phyloP scores from a whole-genome alignment of 2,888 invertebrate genomes.

The Meliscaeva auricollis region DNA sequence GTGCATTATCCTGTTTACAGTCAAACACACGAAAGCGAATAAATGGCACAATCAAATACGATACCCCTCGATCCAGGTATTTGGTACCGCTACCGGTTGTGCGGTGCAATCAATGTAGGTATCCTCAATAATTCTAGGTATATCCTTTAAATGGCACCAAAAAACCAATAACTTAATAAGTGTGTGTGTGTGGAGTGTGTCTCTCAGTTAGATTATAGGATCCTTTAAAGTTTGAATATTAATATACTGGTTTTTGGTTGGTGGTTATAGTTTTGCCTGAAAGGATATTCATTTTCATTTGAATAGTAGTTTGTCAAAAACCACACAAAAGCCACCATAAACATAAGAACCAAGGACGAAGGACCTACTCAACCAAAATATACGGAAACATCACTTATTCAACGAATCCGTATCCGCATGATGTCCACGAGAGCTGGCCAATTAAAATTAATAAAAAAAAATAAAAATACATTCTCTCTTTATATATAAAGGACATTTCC shows the following conservation, averaged over 20 bases:
- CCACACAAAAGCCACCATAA: constrained; percentile 44
- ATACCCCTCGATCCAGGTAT: constrained; percentile 7
- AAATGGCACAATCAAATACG: constrained; percentile 58
- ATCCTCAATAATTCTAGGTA: constrained; percentile 17
- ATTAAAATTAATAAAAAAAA: constrained; percentile 57
- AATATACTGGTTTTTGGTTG: constrained; percentile 44
- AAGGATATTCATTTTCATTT: constrained; percentile 40
- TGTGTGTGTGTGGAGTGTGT: constrained; percentile 24
- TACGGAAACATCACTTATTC: constrained; percentile 61
- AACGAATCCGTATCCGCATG: constrained; percentile 62
- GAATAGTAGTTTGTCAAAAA: constrained; percentile 63
- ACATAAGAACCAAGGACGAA: constrained; percentile 22
- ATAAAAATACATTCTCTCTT: constrained; percentile 1
- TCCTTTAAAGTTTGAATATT: constrained; percentile 57
- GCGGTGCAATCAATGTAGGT: constrained; percentile 18
- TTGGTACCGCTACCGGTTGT: neutral
- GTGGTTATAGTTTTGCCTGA: constrained; percentile 16
- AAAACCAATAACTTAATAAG: constrained; percentile 58
- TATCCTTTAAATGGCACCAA: constrained; percentile 28
- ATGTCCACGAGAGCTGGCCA: constrained; percentile 59
- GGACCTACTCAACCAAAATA: constrained; percentile 42
- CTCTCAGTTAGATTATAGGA: neutral
- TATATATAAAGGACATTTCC: constrained; percentile 43
- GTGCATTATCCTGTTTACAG: constrained; percentile 70
- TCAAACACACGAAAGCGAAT: constrained; percentile 66